Base-by-base conservation (phyloP, 2,888 invertebrate species). In the Rhabditophanes sp. region DNA sequence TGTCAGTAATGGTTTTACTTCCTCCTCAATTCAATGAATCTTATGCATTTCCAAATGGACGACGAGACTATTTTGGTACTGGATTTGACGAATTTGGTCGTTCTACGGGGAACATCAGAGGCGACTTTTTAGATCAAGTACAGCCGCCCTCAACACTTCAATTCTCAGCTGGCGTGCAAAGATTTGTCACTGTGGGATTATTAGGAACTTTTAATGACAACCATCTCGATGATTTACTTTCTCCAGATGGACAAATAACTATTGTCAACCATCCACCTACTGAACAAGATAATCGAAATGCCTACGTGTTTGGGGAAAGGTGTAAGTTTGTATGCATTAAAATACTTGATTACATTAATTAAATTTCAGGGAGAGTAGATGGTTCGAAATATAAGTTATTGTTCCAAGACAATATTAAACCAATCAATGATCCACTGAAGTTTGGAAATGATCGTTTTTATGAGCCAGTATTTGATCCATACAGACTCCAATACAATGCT, bases 11-110 rank as follows among this genome's bases (percentile, higher is more conserved):
- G 45, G 53, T 54, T n/a, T 30, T 56, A 2, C 31, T 49, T 14
- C 54, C 49, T 9, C 49, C 49, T 1, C 22, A 31, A 14, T 55
- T 44, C 39, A 49, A 87, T 3, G 45, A 45, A 29, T 29, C 41
- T 7, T 46, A 35, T 50, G 48, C 48, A 14, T 22, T 35, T 31
- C 14, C n/a, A 25, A 41, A 3, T 42, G 14, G 9, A 35, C 14
- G 17, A 25, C 5, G 3, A 12, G 48, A 50, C 19, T 44, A 41
- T 24, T 49, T 44, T 19, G 45, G 45, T 5, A 44, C 45, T n/a
- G 49, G 49, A 6, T 34, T 21, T 12, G 48, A 44, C 26, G 45
- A 44, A 17, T 27, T 24, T 12, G 45, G 45, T 12, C 14, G 48
- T 25, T 16, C 30, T 9, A 45, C 42, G 9, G 35, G 27, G 4